A percentile compares a stretch with the other conserved stretches of the same genome.
Conservation (phyloP, 1,140 invertebrate species). For the Drosophila tristis region DNA sequence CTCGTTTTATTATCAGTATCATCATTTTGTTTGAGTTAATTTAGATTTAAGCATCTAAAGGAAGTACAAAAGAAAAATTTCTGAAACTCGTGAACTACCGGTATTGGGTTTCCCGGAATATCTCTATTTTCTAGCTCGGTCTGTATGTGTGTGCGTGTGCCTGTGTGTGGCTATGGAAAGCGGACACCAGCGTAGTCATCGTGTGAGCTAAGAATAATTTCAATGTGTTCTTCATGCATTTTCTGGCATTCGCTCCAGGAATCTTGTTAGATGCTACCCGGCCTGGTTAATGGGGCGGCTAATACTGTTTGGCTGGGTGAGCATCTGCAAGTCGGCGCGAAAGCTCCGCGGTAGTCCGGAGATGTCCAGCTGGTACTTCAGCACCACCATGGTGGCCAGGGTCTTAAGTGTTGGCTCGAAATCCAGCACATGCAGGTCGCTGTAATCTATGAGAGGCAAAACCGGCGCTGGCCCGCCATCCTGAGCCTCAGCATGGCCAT, state of each 20-base stretch:
- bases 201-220: no score
- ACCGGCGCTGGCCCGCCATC: constrained; percentile 27
- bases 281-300: constrained; percentile 79
- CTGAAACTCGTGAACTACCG: constrained; percentile 47
- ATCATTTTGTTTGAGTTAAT: constrained; percentile 1
- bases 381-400: constrained; percentile 87
- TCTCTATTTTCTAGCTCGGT: neutral
- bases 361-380: constrained; percentile 87
- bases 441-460: constrained; percentile 88
- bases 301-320: constrained; percentile 85
- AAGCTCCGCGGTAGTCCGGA: constrained; percentile 87
- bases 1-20: constrained; percentile 28
- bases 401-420: constrained; percentile 90
- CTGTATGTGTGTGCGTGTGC: neutral
- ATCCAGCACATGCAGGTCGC: constrained; percentile 91
- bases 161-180: no score
- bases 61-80: constrained; percentile 48
- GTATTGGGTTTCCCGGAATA: constrained; percentile 3
- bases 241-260: constrained; percentile 35
- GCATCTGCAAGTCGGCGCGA: constrained; percentile 85
- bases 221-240: neutral
- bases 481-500: no score
- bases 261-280: constrained; percentile 55
- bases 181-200: no score
- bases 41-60: constrained; percentile 16